Percentiles rank a stretch among this genome's conserved stretches.
These are phyloP conservation scores for Capra hircus DNA, from an alignment of 2,113 vertebrate genomes.

Conservation along the genomic window DNA sequence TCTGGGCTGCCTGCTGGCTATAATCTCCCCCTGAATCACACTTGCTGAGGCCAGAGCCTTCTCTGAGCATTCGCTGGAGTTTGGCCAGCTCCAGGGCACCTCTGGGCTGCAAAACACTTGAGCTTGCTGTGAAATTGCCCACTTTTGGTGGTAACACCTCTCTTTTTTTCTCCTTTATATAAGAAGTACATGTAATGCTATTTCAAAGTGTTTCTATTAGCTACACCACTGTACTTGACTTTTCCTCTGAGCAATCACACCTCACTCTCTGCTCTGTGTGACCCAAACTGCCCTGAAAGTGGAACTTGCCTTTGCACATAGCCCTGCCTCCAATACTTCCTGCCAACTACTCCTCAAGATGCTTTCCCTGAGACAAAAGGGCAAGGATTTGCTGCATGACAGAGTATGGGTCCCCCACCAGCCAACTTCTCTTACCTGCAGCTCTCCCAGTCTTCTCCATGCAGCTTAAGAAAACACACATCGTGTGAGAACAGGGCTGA, in stretches of 20 bases:
- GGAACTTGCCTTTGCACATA: background rate
- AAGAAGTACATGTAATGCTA: background rate
- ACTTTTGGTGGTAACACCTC: background rate
- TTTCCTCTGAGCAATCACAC: background rate
- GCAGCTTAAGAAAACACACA: background rate
- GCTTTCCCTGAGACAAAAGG: background rate
- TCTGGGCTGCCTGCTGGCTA: background rate
- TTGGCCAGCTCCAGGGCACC: background rate
- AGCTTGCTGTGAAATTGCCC: slow-evolving; percentile 13
- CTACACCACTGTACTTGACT: background rate
- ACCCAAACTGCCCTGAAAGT: background rate
- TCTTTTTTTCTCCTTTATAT: background rate
- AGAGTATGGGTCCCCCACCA: background rate
- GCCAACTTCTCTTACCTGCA: background rate
- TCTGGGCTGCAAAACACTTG: background rate
- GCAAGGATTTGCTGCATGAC: background rate
- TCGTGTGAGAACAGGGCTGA: background rate
- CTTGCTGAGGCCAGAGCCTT: background rate
- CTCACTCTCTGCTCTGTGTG: background rate
- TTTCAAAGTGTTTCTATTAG: slow-evolving; percentile 27
- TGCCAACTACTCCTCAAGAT: background rate
- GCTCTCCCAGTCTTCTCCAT: background rate
- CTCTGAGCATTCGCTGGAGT: background rate
- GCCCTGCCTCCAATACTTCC: background rate
- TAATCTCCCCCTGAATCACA: too few relatives aligned